A percentile compares a stretch with the other conserved stretches of the same genome.
Conservation (phyloP, 2,113 vertebrate species). For the Oncorhynchus gorbuscha region DNA sequence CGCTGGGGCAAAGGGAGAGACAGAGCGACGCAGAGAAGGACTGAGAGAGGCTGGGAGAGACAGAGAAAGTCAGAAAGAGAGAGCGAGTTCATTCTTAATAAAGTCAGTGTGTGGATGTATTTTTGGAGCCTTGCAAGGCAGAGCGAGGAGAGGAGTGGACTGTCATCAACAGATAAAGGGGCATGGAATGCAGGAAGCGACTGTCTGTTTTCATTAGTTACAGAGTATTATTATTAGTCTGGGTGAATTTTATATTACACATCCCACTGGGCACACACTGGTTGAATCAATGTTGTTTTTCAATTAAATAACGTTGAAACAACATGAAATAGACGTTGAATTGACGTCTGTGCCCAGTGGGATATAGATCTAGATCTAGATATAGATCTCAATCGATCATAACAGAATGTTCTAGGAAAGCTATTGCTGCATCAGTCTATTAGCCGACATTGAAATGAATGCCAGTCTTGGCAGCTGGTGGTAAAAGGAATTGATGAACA, state of each 20-base stretch:
- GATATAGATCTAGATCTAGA: constrained; percentile 32
- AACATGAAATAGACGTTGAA: no score
- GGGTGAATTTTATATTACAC: constrained; percentile 46
- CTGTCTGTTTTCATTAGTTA: constrained; percentile 7
- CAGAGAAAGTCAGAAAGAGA: constrained; percentile 5
- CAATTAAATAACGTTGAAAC: no score
- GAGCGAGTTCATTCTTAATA: constrained; percentile 58
- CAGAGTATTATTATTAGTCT: constrained; percentile 28
- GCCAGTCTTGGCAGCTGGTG: background rate
- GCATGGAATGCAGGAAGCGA: background rate
- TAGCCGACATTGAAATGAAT: constrained; percentile 39
- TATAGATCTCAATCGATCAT: constrained; percentile 47
- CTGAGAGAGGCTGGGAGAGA: constrained; percentile 34
- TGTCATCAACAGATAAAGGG: background rate
- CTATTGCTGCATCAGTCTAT: constrained; percentile 26
- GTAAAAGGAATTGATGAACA: background rate
- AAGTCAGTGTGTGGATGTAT: constrained; percentile 1
- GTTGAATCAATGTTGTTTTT: no score
- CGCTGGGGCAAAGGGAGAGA: constrained; percentile 26
- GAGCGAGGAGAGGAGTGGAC: background rate
- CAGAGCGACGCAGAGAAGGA: constrained; percentile 38
- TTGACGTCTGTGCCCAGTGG: no score
- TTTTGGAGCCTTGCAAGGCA: constrained; percentile 23
- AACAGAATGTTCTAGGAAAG: constrained; percentile 32
- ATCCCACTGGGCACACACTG: no score